Evolutionary conservation across 2,797 vertebrate genomes (phyloP).

Genomic region (Mus minutoides): DNA sequence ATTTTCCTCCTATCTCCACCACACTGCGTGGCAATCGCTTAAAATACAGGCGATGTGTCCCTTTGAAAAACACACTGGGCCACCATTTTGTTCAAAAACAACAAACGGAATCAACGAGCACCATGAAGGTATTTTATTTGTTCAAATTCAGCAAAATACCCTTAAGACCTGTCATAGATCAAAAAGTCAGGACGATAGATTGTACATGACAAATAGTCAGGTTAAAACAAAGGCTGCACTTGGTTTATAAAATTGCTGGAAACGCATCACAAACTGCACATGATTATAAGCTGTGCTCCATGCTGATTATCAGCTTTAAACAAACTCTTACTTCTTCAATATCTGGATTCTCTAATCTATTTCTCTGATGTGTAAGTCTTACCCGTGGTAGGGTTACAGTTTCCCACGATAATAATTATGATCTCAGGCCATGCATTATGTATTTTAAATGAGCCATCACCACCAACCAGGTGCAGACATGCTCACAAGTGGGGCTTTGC

Average conservation of each 20-base stretch:
- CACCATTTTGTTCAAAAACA: constrained; percentile 62
- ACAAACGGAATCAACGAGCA: neutral
- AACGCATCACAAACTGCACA: constrained; percentile 31
- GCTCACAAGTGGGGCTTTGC: neutral
- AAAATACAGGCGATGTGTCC: constrained; percentile 51
- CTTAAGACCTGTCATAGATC: constrained; percentile 23
- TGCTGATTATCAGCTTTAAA: constrained; percentile 21
- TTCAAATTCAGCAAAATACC: constrained; percentile 58
- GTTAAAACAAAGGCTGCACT: constrained; percentile 47
- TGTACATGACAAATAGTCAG: constrained; percentile 41
- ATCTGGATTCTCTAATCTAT: constrained; percentile 22
- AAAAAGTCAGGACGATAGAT: constrained; percentile 37
- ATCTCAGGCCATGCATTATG: constrained; percentile 24
- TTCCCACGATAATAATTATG: constrained; percentile 14
- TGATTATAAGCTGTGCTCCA: neutral
- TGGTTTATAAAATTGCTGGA: constrained; percentile 35
- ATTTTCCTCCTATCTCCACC: constrained; percentile 53
- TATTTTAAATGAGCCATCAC: constrained; percentile 8
- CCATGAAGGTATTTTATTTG: constrained; percentile 52
- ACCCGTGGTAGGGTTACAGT: neutral
- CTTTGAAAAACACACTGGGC: constrained; percentile 56
- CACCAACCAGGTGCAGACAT: neutral
- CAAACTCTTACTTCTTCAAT: constrained; percentile 14
- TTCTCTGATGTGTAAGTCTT: neutral
- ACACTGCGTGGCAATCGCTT: constrained; percentile 43